Evolutionary conservation across 2,888 invertebrate species (phyloP).

Genomic region (Drosophila kambysellisi): DNA sequence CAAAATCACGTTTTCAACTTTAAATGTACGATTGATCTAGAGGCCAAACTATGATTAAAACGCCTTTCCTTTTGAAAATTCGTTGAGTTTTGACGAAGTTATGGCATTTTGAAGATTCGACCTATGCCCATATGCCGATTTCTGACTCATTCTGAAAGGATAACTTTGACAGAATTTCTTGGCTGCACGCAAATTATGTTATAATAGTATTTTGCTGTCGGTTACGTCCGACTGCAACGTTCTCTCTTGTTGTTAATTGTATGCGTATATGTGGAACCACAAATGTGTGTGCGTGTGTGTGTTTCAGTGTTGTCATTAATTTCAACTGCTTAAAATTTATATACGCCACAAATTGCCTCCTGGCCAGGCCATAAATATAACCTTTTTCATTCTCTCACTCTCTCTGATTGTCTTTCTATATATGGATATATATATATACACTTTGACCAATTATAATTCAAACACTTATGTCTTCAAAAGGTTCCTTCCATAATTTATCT

Average conservation of each 20-base stretch:
- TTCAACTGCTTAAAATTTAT: slow-evolving; percentile 70
- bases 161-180: too few species aligned
- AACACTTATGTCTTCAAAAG: background rate
- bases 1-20: too few species aligned
- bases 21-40: too few species aligned
- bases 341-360: slow-evolving; percentile 60
- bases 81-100: too few species aligned
- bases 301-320: slow-evolving; percentile 67
- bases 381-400: background rate
- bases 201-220: too few species aligned
- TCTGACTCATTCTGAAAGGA: too few species aligned
- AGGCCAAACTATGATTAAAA: too few species aligned
- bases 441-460: background rate
- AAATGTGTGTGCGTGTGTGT: slow-evolving; percentile 27
- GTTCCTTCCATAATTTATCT: background rate
- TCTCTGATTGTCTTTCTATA: background rate
- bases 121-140: too few species aligned
- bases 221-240: too few species aligned
- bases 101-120: too few species aligned
- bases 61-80: too few species aligned
- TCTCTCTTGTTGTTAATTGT: slow-evolving; percentile 57
- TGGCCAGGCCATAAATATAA: slow-evolving; percentile 45
- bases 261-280: slow-evolving; percentile 36
- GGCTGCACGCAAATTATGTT: too few species aligned
- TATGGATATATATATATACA: background rate